Base-by-base conservation (phyloP, 2,888 invertebrate genomes). In the Dastarcus helophoroides region DNA sequence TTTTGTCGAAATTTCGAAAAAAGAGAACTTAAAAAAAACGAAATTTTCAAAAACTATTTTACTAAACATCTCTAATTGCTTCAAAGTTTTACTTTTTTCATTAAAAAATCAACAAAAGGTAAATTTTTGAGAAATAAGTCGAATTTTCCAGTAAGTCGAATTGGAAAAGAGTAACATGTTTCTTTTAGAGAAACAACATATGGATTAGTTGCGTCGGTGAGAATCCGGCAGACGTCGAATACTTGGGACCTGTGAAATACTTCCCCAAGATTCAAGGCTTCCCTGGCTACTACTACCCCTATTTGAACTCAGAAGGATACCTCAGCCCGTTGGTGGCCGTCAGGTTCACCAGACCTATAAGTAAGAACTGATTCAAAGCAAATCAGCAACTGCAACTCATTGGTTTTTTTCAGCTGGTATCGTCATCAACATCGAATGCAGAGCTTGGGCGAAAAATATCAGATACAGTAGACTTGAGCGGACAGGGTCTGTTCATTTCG, bases 191-290 rank as follows among this genome's bases (percentile, higher is more conserved):
- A 39, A 78, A 84, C 53, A 85, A 84, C 48, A 74, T 94, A 42
- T 93, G 91, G 81, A 76, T 95, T 8, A 82, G 86, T 4, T 97
- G 95, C 58, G 79, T 85, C 49, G 95, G 95, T 26, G 93, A 93
- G 69, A 88, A 85, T 61, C 83, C 90, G 1, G 83, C 85, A 1
- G 94, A 94, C 63, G 69, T 79, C 36, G 94, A 95, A 62, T 86
- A 90, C 60, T 73, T 94, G 40, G 94, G 93, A 0, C 76, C 79
- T 2, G 68, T 94, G 38, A 67, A 73, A 37, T 91, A 91, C 64
- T 67, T 76, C 42, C 89, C 89, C 0, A 69, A 76, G 47, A 42
- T 54, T 14, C 72, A 76, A 46, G 89, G 90, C 31, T 88, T 89
- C 56, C 86, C 88, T 0, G 85, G 85, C 2, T 88, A 82, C 55